These are phyloP conservation scores for Anseranas semipalmata DNA, from an alignment of 2,113 vertebrate genomes.

Conservation along the genomic window DNA sequence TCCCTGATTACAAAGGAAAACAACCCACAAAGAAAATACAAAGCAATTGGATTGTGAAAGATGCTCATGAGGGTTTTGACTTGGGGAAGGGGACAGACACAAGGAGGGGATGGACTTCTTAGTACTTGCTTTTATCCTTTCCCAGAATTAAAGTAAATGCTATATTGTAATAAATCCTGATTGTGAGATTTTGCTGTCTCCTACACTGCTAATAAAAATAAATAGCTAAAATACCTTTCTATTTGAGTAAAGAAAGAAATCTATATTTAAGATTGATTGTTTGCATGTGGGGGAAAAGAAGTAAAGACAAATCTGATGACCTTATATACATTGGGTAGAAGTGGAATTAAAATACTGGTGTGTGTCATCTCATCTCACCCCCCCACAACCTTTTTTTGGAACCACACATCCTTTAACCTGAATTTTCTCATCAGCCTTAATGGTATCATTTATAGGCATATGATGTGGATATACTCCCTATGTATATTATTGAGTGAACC, in stretches of 20 bases:
- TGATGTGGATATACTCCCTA: background rate
- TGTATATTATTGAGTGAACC: background rate
- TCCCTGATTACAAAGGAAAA: background rate
- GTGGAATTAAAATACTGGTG: background rate
- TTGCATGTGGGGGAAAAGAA: background rate
- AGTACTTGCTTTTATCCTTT: background rate
- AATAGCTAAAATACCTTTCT: background rate
- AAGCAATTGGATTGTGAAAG: background rate
- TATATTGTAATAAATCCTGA: background rate
- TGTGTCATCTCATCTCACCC: background rate
- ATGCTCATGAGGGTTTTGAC: background rate
- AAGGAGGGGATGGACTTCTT: background rate
- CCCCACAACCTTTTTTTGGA: background rate
- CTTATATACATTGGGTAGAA: background rate
- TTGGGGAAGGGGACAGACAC: rapidly evolving
- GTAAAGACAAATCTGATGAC: background rate
- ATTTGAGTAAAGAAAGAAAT: background rate
- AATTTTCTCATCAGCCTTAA: background rate
- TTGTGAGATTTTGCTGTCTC: background rate
- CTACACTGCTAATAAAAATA: background rate
- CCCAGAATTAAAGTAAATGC: background rate
- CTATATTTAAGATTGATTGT: background rate
- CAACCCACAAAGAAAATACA: background rate
- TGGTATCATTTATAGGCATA: background rate
- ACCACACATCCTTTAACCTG: background rate